phyloP scores from a whole-genome alignment of 2,888 invertebrate species.

The Meliscaeva auricollis region DNA sequence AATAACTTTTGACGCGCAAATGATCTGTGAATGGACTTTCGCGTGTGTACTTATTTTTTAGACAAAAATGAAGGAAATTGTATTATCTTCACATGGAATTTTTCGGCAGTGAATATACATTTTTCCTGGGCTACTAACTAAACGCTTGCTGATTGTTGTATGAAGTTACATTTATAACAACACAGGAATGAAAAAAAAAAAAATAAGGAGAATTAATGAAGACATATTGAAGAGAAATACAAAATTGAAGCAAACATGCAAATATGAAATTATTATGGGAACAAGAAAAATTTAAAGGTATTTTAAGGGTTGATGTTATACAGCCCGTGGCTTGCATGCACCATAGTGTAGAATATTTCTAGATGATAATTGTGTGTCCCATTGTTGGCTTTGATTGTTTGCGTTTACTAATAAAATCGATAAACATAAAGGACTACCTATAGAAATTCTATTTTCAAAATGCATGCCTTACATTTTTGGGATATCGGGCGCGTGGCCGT shows the following conservation, averaged over 20 bases:
- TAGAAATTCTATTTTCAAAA: no score
- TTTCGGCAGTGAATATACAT: no score
- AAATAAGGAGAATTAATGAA: slow-evolving; percentile 45
- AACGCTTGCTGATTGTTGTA: no score
- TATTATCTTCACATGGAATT: no score
- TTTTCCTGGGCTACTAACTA: no score
- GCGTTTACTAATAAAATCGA: slow-evolving; percentile 25
- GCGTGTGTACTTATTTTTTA: no score
- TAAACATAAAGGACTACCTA: slow-evolving; percentile 5
- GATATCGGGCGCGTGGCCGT: no score
- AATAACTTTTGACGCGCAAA: no score
- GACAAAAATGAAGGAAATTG: no score
- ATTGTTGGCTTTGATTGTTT: slow-evolving; percentile 47
- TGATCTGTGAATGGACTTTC: no score
- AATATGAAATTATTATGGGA: slow-evolving; percentile 41
- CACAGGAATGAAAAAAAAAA: slow-evolving; percentile 3
- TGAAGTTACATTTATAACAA: no score
- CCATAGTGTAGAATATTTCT: slow-evolving; percentile 16
- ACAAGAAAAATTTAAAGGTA: slow-evolving; percentile 1
- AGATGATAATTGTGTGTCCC: slow-evolving; percentile 47
- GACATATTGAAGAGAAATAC: slow-evolving; percentile 52
- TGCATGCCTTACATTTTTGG: no score
- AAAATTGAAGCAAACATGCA: slow-evolving; percentile 35
- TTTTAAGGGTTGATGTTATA: neutral
- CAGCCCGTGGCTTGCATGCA: neutral